Conservation (phyloP, 2,797 vertebrate genomes). For the Cryptoprocta ferox region DNA sequence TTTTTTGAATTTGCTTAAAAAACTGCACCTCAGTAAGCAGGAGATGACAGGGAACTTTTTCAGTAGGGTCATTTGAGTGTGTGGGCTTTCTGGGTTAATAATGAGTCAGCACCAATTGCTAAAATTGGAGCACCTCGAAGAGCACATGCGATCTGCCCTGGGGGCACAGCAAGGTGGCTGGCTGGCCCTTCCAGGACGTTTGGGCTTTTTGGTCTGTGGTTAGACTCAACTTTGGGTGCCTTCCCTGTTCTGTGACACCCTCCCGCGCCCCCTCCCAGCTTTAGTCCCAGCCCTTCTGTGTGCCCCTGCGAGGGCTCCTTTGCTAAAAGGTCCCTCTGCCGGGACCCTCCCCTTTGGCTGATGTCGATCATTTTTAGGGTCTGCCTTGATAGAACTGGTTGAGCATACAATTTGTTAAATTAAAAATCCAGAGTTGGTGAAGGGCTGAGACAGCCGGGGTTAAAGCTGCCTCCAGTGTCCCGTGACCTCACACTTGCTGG, state of each 20-base stretch:
- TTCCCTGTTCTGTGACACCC: background rate
- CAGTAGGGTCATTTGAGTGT: slow-evolving; percentile 86
- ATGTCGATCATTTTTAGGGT: background rate
- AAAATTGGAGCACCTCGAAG: slow-evolving; percentile 81
- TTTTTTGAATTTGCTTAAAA: slow-evolving; percentile 74
- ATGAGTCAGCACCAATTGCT: slow-evolving; percentile 90
- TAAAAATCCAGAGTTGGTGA: background rate
- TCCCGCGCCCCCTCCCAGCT: background rate
- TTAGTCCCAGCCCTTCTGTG: background rate
- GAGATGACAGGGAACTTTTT: slow-evolving; percentile 79
- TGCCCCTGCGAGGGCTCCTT: background rate
- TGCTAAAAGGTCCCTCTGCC: background rate
- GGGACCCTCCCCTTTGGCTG: background rate
- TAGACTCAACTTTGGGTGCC: background rate
- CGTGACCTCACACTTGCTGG: background rate
- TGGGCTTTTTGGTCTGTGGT: background rate
- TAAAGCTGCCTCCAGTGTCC: background rate
- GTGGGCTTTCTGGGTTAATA: slow-evolving; percentile 88
- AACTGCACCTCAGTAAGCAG: slow-evolving; percentile 69
- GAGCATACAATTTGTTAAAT: background rate
- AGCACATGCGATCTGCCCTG: slow-evolving; percentile 67
- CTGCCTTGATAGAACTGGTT: background rate
- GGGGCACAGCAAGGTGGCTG: background rate
- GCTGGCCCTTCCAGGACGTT: background rate
- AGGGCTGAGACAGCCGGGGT: background rate